Evolutionary conservation across 2,888 invertebrate species (phyloP), one percentile per base, ranked within the genome.

Genomic region (Andricus quercusramuli): DNA sequence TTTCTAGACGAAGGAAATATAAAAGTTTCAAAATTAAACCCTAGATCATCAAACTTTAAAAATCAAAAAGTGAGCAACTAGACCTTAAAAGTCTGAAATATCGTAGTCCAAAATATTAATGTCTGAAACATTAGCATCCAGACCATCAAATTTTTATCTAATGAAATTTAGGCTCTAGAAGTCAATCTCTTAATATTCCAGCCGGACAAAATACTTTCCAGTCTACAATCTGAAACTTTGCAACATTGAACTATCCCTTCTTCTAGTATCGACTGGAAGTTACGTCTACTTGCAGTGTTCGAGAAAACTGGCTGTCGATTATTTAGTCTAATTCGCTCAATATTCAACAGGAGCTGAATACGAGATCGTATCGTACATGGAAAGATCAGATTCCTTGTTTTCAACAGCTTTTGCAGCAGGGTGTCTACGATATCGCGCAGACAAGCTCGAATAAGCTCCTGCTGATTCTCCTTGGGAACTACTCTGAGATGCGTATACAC

Each of bases 311-410:
- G n/a, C 17, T 4, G 67, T 56, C 47, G 47, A 79, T 78, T 81
- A 74, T 37, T 51, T 65, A 25, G 59, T 66, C 13, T 79, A 67
- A 65, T 82, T 56, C 82, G 81, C 89, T 85, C 89, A 91, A 82
- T 91, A 91, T 80, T 88, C 90, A 44, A 84, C 85, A 22, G 88
- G 86, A 78, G 90, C 88, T 4, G 92, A 93, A 68, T 93, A 93
- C 22, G 92, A 92, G 78, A 93, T 92, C 29, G 92, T 93, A 78
- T 93, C 92, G 82, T 93, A 93, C 79, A 89, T 90, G 8, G 86
- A 84, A 65, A 84, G 82, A 5, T 78, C 80, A 0, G 87, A 79
- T 13, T 89, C 74, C 32, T 64, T 85, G 56, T 80, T 86, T 1
- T 89, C 86, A 77, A 85, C 85, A 20, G 88, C 84, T 62, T 87